These are phyloP conservation scores for Camponotus fellah DNA, from an alignment of 2,888 invertebrate genomes.

Conservation along the genomic window DNA sequence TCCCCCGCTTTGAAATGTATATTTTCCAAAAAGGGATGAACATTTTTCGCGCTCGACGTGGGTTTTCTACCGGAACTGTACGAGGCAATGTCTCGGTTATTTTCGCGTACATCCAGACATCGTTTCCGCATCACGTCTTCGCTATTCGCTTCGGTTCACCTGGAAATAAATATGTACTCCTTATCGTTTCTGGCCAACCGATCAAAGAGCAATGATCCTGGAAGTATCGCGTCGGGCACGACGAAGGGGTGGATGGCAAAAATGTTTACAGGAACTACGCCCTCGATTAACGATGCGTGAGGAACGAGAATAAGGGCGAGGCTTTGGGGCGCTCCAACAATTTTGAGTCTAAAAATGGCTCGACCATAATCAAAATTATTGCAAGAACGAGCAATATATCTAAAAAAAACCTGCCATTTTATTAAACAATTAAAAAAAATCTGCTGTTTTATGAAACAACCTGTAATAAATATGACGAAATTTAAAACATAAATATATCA, in stretches of 20 bases:
- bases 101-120: constrained; percentile 81
- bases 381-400: not conserved
- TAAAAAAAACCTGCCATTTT: not conserved
- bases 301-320: constrained; percentile 28
- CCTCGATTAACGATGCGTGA: constrained; percentile 33
- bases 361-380: not conserved
- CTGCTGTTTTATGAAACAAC: not conserved
- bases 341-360: constrained; percentile 4
- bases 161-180: constrained; percentile 82
- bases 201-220: constrained; percentile 71
- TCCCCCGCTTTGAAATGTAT: not conserved
- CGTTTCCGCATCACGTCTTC: constrained; percentile 84
- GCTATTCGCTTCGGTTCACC: constrained; percentile 83
- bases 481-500: not conserved
- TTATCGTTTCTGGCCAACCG: constrained; percentile 73
- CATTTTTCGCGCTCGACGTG: not conserved
- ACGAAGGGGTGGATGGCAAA: constrained; percentile 26
- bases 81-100: constrained; percentile 74
- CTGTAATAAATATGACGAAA: not conserved
- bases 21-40: not conserved
- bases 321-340: not conserved
- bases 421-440: not conserved
- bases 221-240: constrained; percentile 44
- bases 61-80: constrained; percentile 78
- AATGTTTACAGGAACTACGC: constrained; percentile 47